Evolutionary conservation across 2,113 vertebrate genomes (phyloP), one percentile per base, ranked within the genome.

Genomic region (Zeus faber): DNA sequence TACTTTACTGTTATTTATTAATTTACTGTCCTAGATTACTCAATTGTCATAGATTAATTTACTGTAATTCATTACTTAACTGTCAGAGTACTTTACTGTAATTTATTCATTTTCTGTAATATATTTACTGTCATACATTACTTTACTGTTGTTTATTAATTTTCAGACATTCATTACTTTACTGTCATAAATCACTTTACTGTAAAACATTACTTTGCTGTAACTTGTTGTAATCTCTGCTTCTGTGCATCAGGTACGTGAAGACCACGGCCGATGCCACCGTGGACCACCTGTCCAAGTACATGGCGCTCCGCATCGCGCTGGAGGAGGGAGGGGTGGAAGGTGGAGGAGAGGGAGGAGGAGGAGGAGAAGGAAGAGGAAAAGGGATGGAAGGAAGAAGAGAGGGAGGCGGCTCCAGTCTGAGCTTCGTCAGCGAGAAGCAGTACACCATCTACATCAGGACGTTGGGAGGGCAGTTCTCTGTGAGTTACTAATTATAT

Each of bases 191-290:
- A 35, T 3, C 31, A 35, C 9, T 8, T 13, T 13, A 35, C 3
- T 35, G 14, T 3, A 9, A 9, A 35, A 13, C 14, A 8, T 35
- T 35, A 10, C 4, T 2, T 35, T 35, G 9, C 14, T 3, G 4
- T 5, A 9, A 29, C 4, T 29, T 9, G 9, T 35, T 8, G 9
- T 35, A 13, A 11, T 18, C 16, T 18, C 7, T 18, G 39, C 16
- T 16, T 23, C 5, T 39, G 10, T n/a, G 3, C 25, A 10, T 3
- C 85, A 94, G 93, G 50, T 94, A 85, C 1, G 92, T 95, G 66
- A 95, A 94, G 85, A 95, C 93, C 2, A 93, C 93, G 0, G 92
- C 92, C 18, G 94, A 95, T 1, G 93, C 93, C 52, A 95, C 93
- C 0, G 93, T 95, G 61, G 93, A 95, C 57, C 93, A 95, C 26